Percentiles rank a stretch among this genome's conserved stretches.
Conservation (phyloP, 2,113 vertebrate genomes). For the Microtus oregoni region DNA sequence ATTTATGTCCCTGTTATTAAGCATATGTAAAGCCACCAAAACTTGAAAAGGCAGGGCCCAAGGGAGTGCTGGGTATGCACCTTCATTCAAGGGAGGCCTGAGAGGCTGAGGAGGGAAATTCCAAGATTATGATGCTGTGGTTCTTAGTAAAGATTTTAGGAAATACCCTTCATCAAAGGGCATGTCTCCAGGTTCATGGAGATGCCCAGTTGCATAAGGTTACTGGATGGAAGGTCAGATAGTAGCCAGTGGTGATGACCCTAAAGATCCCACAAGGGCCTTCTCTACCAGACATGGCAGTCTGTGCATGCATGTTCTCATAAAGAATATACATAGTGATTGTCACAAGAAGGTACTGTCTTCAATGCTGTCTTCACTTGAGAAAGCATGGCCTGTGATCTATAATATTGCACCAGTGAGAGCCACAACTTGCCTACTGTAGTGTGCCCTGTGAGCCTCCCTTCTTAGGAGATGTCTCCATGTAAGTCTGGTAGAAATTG, state of each 20-base stretch:
- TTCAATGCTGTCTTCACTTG: not conserved
- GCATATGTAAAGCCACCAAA: not conserved
- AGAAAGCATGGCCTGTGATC: not conserved
- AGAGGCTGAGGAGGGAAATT: not conserved
- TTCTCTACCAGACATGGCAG: not conserved
- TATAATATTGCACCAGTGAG: not conserved
- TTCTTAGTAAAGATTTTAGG: not conserved
- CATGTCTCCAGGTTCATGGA: too few relatives aligned
- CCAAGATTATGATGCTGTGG: not conserved
- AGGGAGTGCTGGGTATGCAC: not conserved
- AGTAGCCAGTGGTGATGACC: not conserved
- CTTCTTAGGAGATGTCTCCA: not conserved
- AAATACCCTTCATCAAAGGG: not conserved
- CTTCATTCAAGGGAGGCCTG: not conserved
- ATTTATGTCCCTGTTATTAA: not conserved
- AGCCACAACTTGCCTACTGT: conserved; percentile 60
- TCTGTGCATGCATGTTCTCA: not conserved
- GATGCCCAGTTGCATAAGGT: fast-evolving
- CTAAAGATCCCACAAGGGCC: fast-evolving
- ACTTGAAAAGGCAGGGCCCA: not conserved
- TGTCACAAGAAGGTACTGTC: not conserved
- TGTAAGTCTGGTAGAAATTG: conserved; percentile 53
- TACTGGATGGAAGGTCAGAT: not conserved
- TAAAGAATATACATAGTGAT: not conserved
- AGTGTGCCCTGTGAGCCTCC: conserved; percentile 18